Conservation (phyloP, 1,140 invertebrate species). For the Babylonia areolata region DNA sequence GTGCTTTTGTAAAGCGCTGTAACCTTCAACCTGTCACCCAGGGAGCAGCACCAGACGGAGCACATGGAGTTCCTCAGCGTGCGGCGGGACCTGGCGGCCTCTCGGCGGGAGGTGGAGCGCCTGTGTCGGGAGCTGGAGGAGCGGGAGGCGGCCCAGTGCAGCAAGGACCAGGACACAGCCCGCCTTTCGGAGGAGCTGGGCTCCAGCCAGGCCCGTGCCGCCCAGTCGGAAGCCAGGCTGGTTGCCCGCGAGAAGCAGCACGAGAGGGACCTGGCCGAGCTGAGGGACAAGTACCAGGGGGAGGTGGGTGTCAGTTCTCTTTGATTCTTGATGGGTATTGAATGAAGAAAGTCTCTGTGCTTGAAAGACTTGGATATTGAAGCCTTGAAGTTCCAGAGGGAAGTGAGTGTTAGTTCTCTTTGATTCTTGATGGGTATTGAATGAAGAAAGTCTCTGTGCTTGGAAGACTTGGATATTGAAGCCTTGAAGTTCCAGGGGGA, state of each 20-base stretch:
- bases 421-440: too few relatives aligned
- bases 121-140: constrained; percentile 62
- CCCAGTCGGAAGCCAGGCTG: constrained; percentile 53
- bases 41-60: constrained; percentile 67
- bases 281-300: constrained; percentile 46
- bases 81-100: constrained; percentile 57
- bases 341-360: too few relatives aligned
- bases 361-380: too few relatives aligned
- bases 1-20: too few relatives aligned
- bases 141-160: constrained; percentile 48
- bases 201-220: constrained; percentile 55
- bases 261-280: constrained; percentile 52
- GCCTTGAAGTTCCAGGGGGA: constrained; percentile 54
- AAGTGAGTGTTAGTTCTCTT: constrained; percentile 40
- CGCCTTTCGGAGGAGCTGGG: constrained; percentile 62
- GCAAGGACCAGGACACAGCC: constrained; percentile 56
- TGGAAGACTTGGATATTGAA: too few relatives aligned
- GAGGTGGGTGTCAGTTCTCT: constrained; percentile 43
- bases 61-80: constrained; percentile 64
- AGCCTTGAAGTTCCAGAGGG: constrained; percentile 51
- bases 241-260: constrained; percentile 51
- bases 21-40: too few relatives aligned
- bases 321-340: too few relatives aligned
- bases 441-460: too few relatives aligned
- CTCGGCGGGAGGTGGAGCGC: constrained; percentile 60